Base-by-base conservation (phyloP, 2,113 vertebrate genomes). In the Porphyrio hochstetteri region DNA sequence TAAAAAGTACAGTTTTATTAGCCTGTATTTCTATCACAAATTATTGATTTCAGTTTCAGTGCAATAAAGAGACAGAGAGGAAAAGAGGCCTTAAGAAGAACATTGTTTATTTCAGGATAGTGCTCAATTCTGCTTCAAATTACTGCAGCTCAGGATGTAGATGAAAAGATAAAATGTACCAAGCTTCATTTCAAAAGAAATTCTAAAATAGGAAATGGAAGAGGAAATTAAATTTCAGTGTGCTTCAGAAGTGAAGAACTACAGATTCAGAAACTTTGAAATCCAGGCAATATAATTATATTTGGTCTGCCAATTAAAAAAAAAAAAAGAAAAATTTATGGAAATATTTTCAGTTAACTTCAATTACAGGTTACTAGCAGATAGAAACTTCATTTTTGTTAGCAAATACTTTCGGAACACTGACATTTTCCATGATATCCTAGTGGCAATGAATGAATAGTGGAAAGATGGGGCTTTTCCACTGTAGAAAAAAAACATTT, bases 151-250 rank as follows among this genome's bases (percentile, higher is more conserved):
- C 14, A 53, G 21, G 57, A 52, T 69, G 29, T n/a, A 69, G 86
- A 91, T 82, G 53, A 85, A 89, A 95, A 95, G 77, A 82, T 76
- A 84, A 91, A 95, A 61, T 16, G 13, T 64, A 57, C 52, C 40
- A 82, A 89, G 57, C 31, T 91, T 86, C 56, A 68, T 82, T 95
- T 92, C 65, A 89, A 90, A 95, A 87, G 53, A 76, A 91, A 85
- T 76, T 68, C 60, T 79, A 90, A 94, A 89, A 89, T 65, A 82
- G 28, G 80, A 92, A 91, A 83, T 78, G 15, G 52, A 83, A 85
- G 28, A 85, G 81, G 81, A 96, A 97, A 93, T 95, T 94, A 87
- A 72, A 50, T 91, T 89, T 65, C 40, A 53, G 19, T 53, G 33
- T 64, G 40, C 50, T 87, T 89, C 38, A 92, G 38, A 93, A 77